phyloP scores from a whole-genome alignment of 2,888 invertebrate species.

The Metacarcinus magister region DNA sequence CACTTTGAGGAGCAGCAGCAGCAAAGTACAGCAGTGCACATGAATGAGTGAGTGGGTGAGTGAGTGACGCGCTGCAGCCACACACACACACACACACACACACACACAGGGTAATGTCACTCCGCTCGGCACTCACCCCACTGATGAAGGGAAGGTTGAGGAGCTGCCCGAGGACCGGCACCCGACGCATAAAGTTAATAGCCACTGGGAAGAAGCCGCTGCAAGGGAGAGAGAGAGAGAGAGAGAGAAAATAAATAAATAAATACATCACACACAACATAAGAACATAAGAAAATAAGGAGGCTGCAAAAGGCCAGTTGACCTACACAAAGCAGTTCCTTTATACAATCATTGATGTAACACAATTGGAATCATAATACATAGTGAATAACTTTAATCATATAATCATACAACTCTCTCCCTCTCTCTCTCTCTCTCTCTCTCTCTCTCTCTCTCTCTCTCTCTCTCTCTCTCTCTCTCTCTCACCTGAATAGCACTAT shows the following conservation, averaged over 20 bases:
- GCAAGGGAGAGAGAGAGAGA: conserved; percentile 85
- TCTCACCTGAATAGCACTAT: conserved; percentile 88
- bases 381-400: neutral
- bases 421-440: no score
- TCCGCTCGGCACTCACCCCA: conserved; percentile 76
- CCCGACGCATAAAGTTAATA: conserved; percentile 95
- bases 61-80: neutral
- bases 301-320: no score
- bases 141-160: conserved; percentile 90
- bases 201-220: conserved; percentile 99
- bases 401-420: no score
- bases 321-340: no score
- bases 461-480: neutral
- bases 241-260: no score
- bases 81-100: neutral
- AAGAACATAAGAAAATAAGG: no score
- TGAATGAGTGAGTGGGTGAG: neutral
- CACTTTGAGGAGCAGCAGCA: conserved; percentile 27
- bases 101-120: neutral
- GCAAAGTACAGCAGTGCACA: conserved; percentile 28
- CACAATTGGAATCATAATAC: neutral
- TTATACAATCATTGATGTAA: neutral
- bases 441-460: no score
- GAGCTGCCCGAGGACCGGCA: conserved; percentile 95
- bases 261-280: no score